phyloP scores from a whole-genome alignment of 1,140 invertebrate species.

The Zaprionus taronus region DNA sequence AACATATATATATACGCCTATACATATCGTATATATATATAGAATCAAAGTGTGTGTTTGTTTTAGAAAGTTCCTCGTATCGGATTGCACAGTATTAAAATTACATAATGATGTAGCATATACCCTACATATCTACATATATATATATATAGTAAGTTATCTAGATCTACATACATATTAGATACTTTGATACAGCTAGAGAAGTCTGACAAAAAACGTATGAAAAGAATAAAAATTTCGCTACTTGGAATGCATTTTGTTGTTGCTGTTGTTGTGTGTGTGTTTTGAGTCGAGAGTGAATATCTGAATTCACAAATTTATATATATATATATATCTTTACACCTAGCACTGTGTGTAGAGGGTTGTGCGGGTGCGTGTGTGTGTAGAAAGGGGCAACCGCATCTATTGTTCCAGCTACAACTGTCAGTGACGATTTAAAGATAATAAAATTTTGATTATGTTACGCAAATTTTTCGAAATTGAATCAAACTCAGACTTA shows the following conservation, averaged over 20 bases:
- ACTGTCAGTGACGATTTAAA: background rate
- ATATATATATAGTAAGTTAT: constrained; percentile 37
- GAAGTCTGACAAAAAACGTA: constrained; percentile 27
- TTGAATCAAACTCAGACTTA: constrained; percentile 19
- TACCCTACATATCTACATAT: constrained; percentile 18
- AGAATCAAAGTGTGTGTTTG: constrained; percentile 25
- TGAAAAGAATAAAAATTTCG: constrained; percentile 62
- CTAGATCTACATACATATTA: constrained; percentile 39
- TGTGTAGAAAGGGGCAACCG: background rate
- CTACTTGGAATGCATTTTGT: constrained; percentile 75
- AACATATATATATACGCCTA: constrained; percentile 25
- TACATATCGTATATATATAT: constrained; percentile 42
- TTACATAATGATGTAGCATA: constrained; percentile 55
- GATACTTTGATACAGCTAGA: constrained; percentile 48
- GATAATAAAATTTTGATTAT: constrained; percentile 35
- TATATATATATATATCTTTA: background rate
- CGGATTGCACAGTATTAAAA: constrained; percentile 49
- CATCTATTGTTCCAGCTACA: background rate
- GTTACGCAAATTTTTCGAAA: constrained; percentile 37
- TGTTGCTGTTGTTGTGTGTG: constrained; percentile 39
- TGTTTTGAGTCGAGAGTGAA: background rate
- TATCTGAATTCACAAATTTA: too few relatives aligned
- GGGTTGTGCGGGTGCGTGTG: constrained; percentile 8
- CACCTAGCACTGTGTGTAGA: constrained; percentile 6
- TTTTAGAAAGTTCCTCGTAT: constrained; percentile 28